Evolutionary conservation across 2,888 invertebrate genomes (phyloP).

Genomic region (Pristionchus maxplancki): DNA sequence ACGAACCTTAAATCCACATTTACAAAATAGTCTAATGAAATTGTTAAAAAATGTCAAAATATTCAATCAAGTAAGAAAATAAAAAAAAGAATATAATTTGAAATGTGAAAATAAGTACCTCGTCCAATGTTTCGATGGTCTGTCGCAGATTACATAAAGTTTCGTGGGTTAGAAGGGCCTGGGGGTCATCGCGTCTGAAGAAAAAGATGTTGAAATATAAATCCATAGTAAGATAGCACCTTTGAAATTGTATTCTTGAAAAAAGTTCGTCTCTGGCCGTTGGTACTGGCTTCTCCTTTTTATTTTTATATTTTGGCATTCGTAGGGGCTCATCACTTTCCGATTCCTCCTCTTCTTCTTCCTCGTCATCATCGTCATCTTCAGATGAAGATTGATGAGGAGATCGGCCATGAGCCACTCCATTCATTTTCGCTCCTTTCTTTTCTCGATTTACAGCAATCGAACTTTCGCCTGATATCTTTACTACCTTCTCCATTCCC

Average conservation of each 20-base stretch:
- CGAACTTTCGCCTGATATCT: background rate
- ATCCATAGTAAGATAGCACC: background rate
- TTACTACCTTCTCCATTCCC: background rate
- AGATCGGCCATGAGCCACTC: background rate
- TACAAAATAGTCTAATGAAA: background rate
- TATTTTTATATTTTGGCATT: background rate
- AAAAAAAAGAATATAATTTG: background rate
- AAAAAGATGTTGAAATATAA: background rate
- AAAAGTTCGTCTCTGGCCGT: background rate
- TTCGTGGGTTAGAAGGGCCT: background rate
- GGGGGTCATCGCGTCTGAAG: conserved; percentile 17
- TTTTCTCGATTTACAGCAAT: background rate
- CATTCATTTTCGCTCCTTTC: background rate
- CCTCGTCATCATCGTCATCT: background rate
- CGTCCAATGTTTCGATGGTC: background rate
- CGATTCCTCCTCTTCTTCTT: conserved; percentile 14
- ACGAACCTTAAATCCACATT: background rate
- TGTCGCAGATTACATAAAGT: conserved; percentile 1
- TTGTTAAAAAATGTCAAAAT: background rate
- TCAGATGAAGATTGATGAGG: background rate
- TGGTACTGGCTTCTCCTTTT: background rate
- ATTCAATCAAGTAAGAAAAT: background rate
- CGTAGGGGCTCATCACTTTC: background rate
- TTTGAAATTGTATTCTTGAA: background rate
- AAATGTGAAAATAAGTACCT: background rate